phyloP scores from a whole-genome alignment of 2,888 invertebrate genomes.

The Callyntrura guangdongensis region DNA sequence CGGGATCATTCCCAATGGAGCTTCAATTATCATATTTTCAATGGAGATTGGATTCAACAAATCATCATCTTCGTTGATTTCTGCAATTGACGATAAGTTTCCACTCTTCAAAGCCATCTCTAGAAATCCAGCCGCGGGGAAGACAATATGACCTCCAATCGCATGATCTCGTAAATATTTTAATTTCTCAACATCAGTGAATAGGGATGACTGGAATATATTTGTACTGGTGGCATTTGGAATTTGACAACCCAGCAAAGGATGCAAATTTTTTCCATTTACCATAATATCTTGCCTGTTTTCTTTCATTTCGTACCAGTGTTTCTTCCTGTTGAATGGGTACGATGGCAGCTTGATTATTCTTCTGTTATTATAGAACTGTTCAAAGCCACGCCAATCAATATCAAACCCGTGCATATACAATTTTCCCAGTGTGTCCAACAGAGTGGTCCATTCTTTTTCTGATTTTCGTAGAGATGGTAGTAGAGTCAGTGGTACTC shows the following conservation, averaged over 20 bases:
- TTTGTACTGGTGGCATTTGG: slow-evolving; percentile 71
- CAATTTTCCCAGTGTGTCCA: slow-evolving; percentile 73
- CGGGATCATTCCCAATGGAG: slow-evolving; percentile 73
- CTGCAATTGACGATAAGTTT: slow-evolving; percentile 69
- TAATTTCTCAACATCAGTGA: slow-evolving; percentile 75
- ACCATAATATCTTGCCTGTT: slow-evolving; percentile 33
- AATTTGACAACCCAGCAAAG: slow-evolving; percentile 75
- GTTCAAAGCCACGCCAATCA: slow-evolving; percentile 77
- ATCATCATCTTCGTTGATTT: slow-evolving; percentile 42
- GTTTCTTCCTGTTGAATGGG: slow-evolving; percentile 78
- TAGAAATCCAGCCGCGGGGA: slow-evolving; percentile 81
- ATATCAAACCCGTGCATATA: slow-evolving; percentile 74
- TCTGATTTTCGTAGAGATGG: slow-evolving; percentile 77
- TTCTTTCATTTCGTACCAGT: slow-evolving; percentile 67
- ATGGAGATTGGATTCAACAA: slow-evolving; percentile 72
- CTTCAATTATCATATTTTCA: slow-evolving; percentile 78
- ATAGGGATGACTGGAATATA: slow-evolving; percentile 78
- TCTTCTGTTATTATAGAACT: slow-evolving; percentile 45
- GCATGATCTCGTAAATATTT: slow-evolving; percentile 78
- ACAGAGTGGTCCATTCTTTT: slow-evolving; percentile 70
- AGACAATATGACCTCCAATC: slow-evolving; percentile 73
- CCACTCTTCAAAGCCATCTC: slow-evolving; percentile 78
- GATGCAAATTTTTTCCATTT: slow-evolving; percentile 72
- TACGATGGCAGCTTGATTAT: slow-evolving; percentile 77
- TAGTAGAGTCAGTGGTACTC: slow-evolving; percentile 49